Percentiles rank a stretch among this genome's conserved stretches.
Conservation (phyloP, 2,888 invertebrate genomes). For the Agonum fuliginosum region DNA sequence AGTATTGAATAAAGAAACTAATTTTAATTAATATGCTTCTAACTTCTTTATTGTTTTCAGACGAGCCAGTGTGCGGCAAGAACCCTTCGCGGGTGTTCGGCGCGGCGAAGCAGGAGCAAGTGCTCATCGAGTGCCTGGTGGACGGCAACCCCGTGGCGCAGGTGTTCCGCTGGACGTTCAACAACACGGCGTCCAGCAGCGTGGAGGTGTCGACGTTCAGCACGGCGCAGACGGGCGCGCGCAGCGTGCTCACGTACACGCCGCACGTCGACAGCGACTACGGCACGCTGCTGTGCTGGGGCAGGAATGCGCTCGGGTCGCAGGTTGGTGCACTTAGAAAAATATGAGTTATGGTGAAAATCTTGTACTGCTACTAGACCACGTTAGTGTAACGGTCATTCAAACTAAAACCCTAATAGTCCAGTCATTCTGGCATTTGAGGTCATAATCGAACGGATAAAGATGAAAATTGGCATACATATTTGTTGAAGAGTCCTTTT, state of each 20-base stretch:
- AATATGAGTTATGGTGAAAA: too few relatives aligned
- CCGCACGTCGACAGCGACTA: conserved; percentile 80
- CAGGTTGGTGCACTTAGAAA: conserved; percentile 81
- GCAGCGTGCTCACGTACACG: conserved; percentile 73
- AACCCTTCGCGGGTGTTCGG: conserved; percentile 73
- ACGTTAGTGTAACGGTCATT: too few relatives aligned
- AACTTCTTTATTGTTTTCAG: conserved; percentile 8
- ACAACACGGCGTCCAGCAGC: conserved; percentile 77
- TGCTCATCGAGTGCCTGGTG: conserved; percentile 76
- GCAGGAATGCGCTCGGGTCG: conserved; percentile 80
- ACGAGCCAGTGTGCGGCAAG: conserved; percentile 74
- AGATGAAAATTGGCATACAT: too few relatives aligned
- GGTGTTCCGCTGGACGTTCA: conserved; percentile 80
- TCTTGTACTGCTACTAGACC: too few relatives aligned
- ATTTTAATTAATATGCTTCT: not conserved
- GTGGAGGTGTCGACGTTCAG: conserved; percentile 71
- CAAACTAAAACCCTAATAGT: too few relatives aligned
- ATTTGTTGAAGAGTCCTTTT: too few relatives aligned
- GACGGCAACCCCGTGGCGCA: conserved; percentile 85
- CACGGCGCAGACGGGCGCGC: conserved; percentile 69
- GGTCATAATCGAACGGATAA: too few relatives aligned
- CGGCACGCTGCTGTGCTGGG: conserved; percentile 87
- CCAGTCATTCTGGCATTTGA: too few relatives aligned
- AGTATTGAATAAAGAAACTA: conserved; percentile 40
- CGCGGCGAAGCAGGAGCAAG: conserved; percentile 76